phyloP scores from a whole-genome alignment of 2,113 vertebrate species.

The Oostethus manadensis region DNA sequence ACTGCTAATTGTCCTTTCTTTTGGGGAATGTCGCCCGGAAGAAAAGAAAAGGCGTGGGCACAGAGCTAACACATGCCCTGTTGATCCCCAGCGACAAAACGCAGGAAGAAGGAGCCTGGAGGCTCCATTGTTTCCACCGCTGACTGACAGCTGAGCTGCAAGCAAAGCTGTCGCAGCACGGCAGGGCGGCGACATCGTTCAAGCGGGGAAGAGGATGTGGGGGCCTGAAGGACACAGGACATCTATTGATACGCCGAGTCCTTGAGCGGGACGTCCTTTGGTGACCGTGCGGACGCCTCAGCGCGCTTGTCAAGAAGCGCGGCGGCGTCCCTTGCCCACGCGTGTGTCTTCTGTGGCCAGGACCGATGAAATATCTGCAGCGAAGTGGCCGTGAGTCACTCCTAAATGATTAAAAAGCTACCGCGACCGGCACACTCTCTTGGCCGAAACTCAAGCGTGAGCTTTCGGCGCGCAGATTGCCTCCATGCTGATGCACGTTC shows the following conservation, averaged over 20 bases:
- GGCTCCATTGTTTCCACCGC: slow-evolving; percentile 45
- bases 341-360: slow-evolving; percentile 13
- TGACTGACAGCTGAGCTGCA: slow-evolving; percentile 61
- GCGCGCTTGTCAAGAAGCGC: slow-evolving; percentile 65
- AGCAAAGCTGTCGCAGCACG: slow-evolving; percentile 59
- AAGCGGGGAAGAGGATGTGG: slow-evolving; percentile 47
- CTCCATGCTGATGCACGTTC: slow-evolving; percentile 49
- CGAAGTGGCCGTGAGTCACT: slow-evolving; percentile 59
- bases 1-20: slow-evolving; percentile 22
- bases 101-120: slow-evolving; percentile 45
- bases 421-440: slow-evolving; percentile 54
- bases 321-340: slow-evolving; percentile 26
- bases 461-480: slow-evolving; percentile 47
- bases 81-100: slow-evolving; percentile 55
- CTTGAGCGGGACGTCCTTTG: slow-evolving; percentile 63
- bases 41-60: slow-evolving; percentile 24
- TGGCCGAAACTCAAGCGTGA: slow-evolving; percentile 44
- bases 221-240: slow-evolving; percentile 54
- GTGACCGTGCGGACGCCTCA: slow-evolving; percentile 67
- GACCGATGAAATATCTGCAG: slow-evolving; percentile 55
- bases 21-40: slow-evolving; percentile 21
- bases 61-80: slow-evolving; percentile 52
- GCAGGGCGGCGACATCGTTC: slow-evolving; percentile 45
- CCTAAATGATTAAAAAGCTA: slow-evolving; percentile 59
- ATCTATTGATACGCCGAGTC: slow-evolving; percentile 66